Evolutionary conservation across 2,113 vertebrate species (phyloP).

Genomic region (Dromas ardeola): DNA sequence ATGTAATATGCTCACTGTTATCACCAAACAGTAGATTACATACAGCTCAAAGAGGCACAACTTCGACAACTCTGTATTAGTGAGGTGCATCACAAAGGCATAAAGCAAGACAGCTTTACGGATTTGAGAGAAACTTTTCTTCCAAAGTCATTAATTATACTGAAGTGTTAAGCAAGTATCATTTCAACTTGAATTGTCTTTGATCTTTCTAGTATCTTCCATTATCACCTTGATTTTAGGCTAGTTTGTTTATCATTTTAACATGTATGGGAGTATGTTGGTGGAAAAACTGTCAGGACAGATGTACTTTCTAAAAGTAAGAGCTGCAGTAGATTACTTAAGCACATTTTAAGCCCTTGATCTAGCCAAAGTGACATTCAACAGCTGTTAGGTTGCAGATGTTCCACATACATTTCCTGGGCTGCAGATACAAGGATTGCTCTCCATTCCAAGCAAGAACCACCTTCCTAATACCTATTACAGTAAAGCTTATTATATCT

Average conservation of each 20-base stretch:
- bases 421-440: slow-evolving; percentile 8
- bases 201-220: slow-evolving; percentile 3
- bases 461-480: neutral
- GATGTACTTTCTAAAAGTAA: slow-evolving; percentile 34
- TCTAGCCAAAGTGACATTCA: slow-evolving; percentile 47
- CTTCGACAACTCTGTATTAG: neutral
- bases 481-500: neutral
- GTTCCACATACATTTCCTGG: slow-evolving; percentile 10
- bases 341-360: slow-evolving; percentile 38
- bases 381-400: slow-evolving; percentile 48
- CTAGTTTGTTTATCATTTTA: neutral
- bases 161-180: neutral
- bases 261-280: neutral
- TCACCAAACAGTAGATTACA: neutral
- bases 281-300: slow-evolving; percentile 40
- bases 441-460: neutral
- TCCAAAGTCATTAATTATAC: neutral
- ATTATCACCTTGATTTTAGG: slow-evolving; percentile 43
- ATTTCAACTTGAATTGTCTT: slow-evolving; percentile 1
- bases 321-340: slow-evolving; percentile 18
- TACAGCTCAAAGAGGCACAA: neutral
- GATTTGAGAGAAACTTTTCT: neutral
- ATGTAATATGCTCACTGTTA: neutral
- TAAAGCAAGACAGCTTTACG: neutral
- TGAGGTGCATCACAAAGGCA: neutral